A percentile compares a stretch with the other conserved stretches of the same genome.
Conservation (phyloP, 2,888 invertebrate genomes). For the Automeris io region DNA sequence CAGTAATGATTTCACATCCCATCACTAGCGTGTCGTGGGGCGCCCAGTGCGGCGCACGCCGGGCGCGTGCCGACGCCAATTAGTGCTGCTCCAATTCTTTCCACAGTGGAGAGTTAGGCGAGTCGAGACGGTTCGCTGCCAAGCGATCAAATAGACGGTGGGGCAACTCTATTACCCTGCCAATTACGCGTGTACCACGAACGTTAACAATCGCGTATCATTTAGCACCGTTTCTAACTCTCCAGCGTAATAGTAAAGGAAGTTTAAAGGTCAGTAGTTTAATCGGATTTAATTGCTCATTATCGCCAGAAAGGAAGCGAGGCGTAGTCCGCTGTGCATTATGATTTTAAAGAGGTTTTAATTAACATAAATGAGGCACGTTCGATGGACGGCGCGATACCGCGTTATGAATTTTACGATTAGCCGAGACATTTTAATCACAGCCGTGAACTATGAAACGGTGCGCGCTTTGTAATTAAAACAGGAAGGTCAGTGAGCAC, state of each 20-base stretch:
- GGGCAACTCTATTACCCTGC: conserved; percentile 30
- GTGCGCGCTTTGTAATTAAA: conserved; percentile 60
- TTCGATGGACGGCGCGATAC: conserved; percentile 44
- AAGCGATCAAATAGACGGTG: conserved; percentile 31
- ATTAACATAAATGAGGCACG: conserved; percentile 61
- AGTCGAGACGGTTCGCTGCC: conserved; percentile 54
- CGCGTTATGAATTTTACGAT: conserved; percentile 55
- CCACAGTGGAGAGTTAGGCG: conserved; percentile 57
- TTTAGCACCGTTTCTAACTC: conserved; percentile 55
- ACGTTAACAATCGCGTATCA: conserved; percentile 19
- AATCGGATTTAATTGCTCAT: conserved; percentile 69
- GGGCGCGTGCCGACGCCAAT: conserved; percentile 73
- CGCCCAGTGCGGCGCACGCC: conserved; percentile 44
- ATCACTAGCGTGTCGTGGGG: conserved; percentile 62
- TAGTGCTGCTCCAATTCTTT: conserved; percentile 75
- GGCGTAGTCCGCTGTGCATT: conserved; percentile 50
- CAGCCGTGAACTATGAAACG: conserved; percentile 74
- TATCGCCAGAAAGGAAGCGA: conserved; percentile 58
- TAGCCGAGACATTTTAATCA: conserved; percentile 65
- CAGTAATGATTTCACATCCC: conserved; percentile 70
- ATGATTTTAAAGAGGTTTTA: conserved; percentile 60
- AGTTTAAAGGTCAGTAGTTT: conserved; percentile 70
- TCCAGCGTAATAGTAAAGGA: conserved; percentile 43
- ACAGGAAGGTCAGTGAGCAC: conserved; percentile 73
- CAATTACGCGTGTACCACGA: conserved; percentile 30